These are phyloP conservation scores for Pollenia angustigena DNA, from an alignment of 2,888 invertebrate genomes.

Conservation along the genomic window DNA sequence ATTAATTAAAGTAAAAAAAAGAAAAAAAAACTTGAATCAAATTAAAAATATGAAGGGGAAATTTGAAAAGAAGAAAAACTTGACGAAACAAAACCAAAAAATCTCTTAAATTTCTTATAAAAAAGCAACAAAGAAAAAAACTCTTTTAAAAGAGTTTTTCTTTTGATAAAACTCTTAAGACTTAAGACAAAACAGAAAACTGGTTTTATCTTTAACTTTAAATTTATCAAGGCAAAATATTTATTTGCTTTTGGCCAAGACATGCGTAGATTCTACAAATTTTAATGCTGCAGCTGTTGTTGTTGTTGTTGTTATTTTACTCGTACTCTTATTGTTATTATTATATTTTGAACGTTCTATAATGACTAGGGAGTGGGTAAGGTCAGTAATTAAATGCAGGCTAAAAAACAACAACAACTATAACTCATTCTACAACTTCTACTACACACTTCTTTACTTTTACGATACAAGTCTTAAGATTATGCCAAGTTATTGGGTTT, in stretches of 20 bases:
- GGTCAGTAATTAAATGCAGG: slow-evolving; percentile 71
- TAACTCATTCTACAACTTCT: slow-evolving; percentile 6
- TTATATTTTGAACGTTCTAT: slow-evolving; percentile 6
- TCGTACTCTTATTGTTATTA: neutral
- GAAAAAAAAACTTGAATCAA: neutral
- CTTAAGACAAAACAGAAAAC: slow-evolving; percentile 39
- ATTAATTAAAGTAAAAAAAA: slow-evolving; percentile 4
- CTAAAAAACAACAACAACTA: slow-evolving; percentile 9
- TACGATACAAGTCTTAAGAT: slow-evolving; percentile 31
- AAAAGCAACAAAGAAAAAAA: neutral
- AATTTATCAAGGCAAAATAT: neutral
- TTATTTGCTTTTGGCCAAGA: slow-evolving; percentile 35
- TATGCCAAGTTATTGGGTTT: slow-evolving; percentile 16
- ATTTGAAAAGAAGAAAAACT: slow-evolving; percentile 47
- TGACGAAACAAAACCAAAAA: slow-evolving; percentile 62
- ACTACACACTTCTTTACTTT: neutral
- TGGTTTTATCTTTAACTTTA: slow-evolving; percentile 60
- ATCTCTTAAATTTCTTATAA: slow-evolving; percentile 20
- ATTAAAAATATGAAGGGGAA: slow-evolving; percentile 42
- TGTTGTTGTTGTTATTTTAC: slow-evolving; percentile 13
- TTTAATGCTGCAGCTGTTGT: slow-evolving; percentile 5
- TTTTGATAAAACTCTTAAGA: slow-evolving; percentile 41
- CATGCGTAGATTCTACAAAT: slow-evolving; percentile 65
- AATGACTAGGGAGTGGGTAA: slow-evolving; percentile 65
- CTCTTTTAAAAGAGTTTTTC: slow-evolving; percentile 52